Evolutionary conservation across 2,888 invertebrate species (phyloP).

Genomic region (Eristalis tenax): DNA sequence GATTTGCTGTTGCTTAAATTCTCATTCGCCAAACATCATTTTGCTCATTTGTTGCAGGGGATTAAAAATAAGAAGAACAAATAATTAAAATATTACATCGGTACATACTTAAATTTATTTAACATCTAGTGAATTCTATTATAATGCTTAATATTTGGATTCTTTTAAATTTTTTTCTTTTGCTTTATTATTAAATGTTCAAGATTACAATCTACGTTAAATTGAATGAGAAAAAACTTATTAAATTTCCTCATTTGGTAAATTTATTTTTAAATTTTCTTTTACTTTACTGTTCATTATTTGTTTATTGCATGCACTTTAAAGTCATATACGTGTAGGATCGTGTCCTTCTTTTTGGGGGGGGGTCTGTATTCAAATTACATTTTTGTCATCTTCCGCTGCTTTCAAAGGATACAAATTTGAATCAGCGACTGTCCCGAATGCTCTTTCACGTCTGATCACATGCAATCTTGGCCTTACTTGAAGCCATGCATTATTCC

Average conservation of each 20-base stretch:
- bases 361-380: slow-evolving; percentile 15
- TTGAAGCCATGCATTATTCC: not conserved
- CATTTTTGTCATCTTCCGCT: not conserved
- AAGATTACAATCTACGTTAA: slow-evolving; percentile 34
- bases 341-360: not conserved
- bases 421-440: not conserved
- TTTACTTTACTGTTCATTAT: not conserved
- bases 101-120: slow-evolving; percentile 36
- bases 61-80: not conserved
- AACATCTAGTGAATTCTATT: slow-evolving; percentile 45
- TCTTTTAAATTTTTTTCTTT: slow-evolving; percentile 2
- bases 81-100: slow-evolving; percentile 9
- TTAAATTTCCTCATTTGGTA: slow-evolving; percentile 60
- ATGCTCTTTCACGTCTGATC: too few species aligned
- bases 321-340: not conserved
- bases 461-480: too few species aligned
- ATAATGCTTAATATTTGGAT: slow-evolving; percentile 29
- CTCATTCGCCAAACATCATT: too few species aligned
- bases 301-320: slow-evolving; percentile 32
- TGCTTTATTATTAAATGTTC: not conserved
- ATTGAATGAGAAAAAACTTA: slow-evolving; percentile 15
- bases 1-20: too few species aligned
- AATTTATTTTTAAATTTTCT: slow-evolving; percentile 12
- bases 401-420: not conserved
- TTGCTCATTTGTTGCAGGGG: too few species aligned